A percentile compares a stretch with the other conserved stretches of the same genome.
Conservation (phyloP, 2,888 invertebrate genomes). For the Galeruca laticollis region DNA sequence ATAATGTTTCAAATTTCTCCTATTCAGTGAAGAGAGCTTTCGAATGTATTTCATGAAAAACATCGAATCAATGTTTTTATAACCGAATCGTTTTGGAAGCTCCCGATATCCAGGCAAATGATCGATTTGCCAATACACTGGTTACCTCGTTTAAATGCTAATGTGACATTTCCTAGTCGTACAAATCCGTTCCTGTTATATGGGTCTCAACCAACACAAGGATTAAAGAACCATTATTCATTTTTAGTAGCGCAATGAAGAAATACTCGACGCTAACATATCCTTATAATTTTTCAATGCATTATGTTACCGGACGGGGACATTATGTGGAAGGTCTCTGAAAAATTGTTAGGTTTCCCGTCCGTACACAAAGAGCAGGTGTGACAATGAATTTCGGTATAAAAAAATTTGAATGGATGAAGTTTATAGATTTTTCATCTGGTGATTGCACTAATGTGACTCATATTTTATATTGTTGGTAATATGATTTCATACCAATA, state of each 20-base stretch:
- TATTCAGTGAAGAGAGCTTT: too few relatives aligned
- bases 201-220: not conserved
- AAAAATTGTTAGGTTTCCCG: constrained; percentile 9
- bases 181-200: constrained; percentile 1
- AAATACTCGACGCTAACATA: constrained; percentile 17
- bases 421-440: not conserved
- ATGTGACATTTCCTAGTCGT: too few relatives aligned
- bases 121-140: too few relatives aligned
- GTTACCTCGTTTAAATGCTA: too few relatives aligned
- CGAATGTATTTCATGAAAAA: too few relatives aligned
- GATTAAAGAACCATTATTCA: constrained; percentile 14
- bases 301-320: constrained; percentile 9
- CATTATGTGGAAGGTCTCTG: not conserved
- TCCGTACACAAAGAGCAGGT: constrained; percentile 1
- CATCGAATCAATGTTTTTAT: too few relatives aligned
- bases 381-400: not conserved
- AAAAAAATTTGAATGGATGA: not conserved
- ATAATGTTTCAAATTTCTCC: too few relatives aligned
- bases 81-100: too few relatives aligned
- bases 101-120: too few relatives aligned
- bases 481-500: too few relatives aligned
- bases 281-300: constrained; percentile 19
- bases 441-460: too few relatives aligned
- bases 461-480: too few relatives aligned
- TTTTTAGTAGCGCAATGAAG: constrained; percentile 6